phyloP scores from a whole-genome alignment of 1,140 invertebrate genomes.

The Tetramorium parvispinum region DNA sequence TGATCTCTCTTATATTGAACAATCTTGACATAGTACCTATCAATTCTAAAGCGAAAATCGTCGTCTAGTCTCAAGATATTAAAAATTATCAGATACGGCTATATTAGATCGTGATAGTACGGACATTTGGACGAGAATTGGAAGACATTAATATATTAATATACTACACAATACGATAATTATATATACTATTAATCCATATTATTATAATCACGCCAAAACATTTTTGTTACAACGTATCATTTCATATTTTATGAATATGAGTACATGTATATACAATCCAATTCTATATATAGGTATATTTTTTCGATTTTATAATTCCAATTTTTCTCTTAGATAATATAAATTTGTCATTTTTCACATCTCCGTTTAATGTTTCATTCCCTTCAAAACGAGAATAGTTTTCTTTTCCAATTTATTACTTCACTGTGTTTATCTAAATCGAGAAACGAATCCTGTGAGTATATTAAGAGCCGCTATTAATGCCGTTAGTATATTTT shows the following conservation, averaged over 20 bases:
- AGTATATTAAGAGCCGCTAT: conserved; percentile 1
- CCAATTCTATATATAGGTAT: neutral
- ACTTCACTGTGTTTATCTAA: neutral
- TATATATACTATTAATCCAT: neutral
- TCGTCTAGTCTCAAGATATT: neutral
- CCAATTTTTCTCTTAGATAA: too few relatives aligned
- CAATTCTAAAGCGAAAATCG: conserved; percentile 5
- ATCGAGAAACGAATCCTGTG: neutral
- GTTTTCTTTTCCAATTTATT: neutral
- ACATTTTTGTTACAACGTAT: neutral
- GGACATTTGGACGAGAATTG: neutral
- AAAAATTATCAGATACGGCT: neutral
- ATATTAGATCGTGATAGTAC: neutral
- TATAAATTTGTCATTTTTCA: neutral
- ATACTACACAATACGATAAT: neutral
- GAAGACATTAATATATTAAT: neutral
- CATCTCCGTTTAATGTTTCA: neutral
- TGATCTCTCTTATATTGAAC: neutral
- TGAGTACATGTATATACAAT: too few relatives aligned
- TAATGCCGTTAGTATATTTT: conserved; percentile 45
- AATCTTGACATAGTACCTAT: neutral
- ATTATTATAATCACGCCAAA: neutral
- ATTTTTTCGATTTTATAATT: neutral
- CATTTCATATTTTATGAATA: neutral
- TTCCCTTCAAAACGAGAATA: neutral